These are phyloP conservation scores for Gerris lacustris DNA, from an alignment of 2,888 invertebrate genomes.

Conservation along the genomic window DNA sequence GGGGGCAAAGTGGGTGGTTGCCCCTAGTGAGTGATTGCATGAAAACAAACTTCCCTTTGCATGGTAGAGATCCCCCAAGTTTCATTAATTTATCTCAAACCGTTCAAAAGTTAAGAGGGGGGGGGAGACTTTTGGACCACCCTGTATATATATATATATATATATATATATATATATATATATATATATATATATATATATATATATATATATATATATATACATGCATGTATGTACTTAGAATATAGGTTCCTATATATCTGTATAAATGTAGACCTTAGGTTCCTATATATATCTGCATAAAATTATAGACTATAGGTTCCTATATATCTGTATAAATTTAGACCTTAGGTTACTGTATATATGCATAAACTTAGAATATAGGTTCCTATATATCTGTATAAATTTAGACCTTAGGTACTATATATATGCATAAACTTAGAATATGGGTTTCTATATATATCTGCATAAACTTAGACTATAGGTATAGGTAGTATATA, in stretches of 20 bases:
- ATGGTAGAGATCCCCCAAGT: too few relatives aligned
- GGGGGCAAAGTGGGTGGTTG: too few relatives aligned
- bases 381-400: background rate
- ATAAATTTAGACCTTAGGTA: background rate
- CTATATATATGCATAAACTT: background rate
- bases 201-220: slow-evolving; percentile 15
- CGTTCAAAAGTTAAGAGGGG: too few relatives aligned
- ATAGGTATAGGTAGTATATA: background rate
- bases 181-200: slow-evolving; percentile 16
- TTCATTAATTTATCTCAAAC: too few relatives aligned
- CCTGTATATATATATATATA: slow-evolving; percentile 2
- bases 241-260: background rate
- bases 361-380: background rate
- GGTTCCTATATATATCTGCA: background rate
- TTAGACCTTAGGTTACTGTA: too few relatives aligned
- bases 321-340: too few relatives aligned
- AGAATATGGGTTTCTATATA: too few relatives aligned
- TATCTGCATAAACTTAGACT: too few relatives aligned
- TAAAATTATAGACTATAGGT: background rate
- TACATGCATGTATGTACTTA: background rate
- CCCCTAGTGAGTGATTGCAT: too few relatives aligned
- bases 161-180: slow-evolving; percentile 14
- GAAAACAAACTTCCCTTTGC: too few relatives aligned
- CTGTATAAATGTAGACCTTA: background rate
- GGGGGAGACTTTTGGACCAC: too few relatives aligned